Evolutionary conservation across 2,888 invertebrate species (phyloP).

Genomic region (Amiota minor): DNA sequence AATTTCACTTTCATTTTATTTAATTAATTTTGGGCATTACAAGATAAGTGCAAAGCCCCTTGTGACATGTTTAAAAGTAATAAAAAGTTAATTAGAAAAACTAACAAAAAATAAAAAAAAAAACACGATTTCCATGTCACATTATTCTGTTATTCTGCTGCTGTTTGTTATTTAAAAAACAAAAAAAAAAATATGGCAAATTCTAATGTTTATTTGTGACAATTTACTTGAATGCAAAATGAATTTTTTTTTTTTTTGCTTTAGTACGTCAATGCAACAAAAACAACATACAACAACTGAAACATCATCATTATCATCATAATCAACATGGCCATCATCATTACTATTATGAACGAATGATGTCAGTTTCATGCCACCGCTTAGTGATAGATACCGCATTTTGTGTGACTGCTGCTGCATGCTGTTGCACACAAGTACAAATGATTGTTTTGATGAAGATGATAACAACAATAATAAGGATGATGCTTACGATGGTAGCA

Average conservation of each 20-base stretch:
- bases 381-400: slow-evolving; percentile 9
- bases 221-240: slow-evolving; percentile 56
- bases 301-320: neutral
- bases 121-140: neutral
- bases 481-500: slow-evolving; percentile 10
- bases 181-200: slow-evolving; percentile 48
- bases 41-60: too few relatives aligned
- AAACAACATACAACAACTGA: neutral
- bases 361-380: slow-evolving; percentile 4
- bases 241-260: slow-evolving; percentile 5
- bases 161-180: slow-evolving; percentile 45
- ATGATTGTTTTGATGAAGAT: neutral
- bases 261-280: slow-evolving; percentile 33
- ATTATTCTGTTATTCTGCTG: neutral
- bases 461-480: slow-evolving; percentile 7
- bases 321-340: neutral
- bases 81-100: slow-evolving; percentile 6
- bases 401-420: slow-evolving; percentile 14
- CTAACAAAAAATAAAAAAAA: neutral
- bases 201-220: slow-evolving; percentile 55
- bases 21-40: too few relatives aligned
- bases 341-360: neutral
- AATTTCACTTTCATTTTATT: too few relatives aligned
- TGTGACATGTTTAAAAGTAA: too few relatives aligned
- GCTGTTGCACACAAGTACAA: slow-evolving; percentile 4